Percentiles rank a stretch among this genome's conserved stretches.
Conservation (phyloP, 1,140 invertebrate species). For the Drosophila novamexicana region DNA sequence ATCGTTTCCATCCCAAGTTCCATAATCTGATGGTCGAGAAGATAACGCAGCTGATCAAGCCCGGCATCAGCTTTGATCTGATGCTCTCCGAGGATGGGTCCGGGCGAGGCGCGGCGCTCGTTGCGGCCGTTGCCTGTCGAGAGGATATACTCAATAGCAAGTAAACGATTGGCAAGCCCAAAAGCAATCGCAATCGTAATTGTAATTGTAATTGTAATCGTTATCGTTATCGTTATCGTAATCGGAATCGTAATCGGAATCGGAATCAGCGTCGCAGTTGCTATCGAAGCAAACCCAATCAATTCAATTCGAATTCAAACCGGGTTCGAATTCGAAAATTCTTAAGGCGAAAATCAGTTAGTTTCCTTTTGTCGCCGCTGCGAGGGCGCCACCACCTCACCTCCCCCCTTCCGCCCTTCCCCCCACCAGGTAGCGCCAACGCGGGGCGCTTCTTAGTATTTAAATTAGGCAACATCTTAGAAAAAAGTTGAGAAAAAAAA, state of each 20-base stretch:
- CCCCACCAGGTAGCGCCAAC: conserved; percentile 21
- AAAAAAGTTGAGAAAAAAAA: neutral
- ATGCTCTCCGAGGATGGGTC: conserved; percentile 99
- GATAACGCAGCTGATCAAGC: conserved; percentile 91
- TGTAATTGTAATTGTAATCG: conserved; percentile 23
- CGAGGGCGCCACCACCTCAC: conserved; percentile 3
- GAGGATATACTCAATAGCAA: conserved; percentile 72
- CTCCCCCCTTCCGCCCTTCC: too few relatives aligned
- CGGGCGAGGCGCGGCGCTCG: conserved; percentile 98
- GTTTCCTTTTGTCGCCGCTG: conserved; percentile 46
- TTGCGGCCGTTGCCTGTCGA: conserved; percentile 94
- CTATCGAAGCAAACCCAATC: conserved; percentile 33
- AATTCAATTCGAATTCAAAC: conserved; percentile 25
- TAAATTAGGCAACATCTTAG: conserved; percentile 56
- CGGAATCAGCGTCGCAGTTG: conserved; percentile 43
- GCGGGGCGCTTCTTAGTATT: conserved; percentile 48
- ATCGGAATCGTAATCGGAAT: conserved; percentile 22
- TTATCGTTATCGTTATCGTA: conserved; percentile 12
- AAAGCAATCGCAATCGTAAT: conserved; percentile 7
- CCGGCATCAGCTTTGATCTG: conserved; percentile 93
- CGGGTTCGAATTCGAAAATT: conserved; percentile 10
- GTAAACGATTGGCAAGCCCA: conserved; percentile 33
- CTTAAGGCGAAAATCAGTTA: conserved; percentile 40
- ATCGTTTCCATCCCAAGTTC: conserved; percentile 99
- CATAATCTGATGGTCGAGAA: conserved; percentile 98